These are phyloP conservation scores for Paracyclopina nana DNA, from an alignment of 1,140 invertebrate genomes.

Conservation along the genomic window DNA sequence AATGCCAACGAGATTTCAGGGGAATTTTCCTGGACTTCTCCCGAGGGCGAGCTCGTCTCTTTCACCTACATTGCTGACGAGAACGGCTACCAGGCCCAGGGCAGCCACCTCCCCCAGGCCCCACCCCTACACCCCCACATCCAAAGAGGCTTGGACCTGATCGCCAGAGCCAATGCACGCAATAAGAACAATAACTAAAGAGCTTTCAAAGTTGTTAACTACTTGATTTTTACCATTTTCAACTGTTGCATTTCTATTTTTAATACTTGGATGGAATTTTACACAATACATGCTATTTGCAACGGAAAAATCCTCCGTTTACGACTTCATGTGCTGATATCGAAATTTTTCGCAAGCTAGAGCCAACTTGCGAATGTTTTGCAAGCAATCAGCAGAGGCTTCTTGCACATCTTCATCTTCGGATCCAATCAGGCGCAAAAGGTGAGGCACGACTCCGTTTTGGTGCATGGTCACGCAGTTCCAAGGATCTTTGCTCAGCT, in stretches of 20 bases:
- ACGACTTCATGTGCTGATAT: constrained; percentile 13
- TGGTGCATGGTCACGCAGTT: constrained; percentile 34
- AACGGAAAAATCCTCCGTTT: no score
- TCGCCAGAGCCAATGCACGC: no score
- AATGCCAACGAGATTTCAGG: background rate
- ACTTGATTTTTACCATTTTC: no score
- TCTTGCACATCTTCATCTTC: constrained; percentile 16
- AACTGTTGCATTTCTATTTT: no score
- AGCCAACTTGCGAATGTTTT: constrained; percentile 14
- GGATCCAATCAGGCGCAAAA: constrained; percentile 15
- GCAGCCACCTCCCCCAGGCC: constrained; percentile 3
- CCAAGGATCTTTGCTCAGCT: constrained; percentile 29
- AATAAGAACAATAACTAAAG: no score
- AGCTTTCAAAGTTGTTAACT: no score
- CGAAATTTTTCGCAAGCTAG: constrained; percentile 16
- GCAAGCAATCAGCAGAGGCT: constrained; percentile 12
- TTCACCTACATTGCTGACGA: background rate
- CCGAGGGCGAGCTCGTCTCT: background rate
- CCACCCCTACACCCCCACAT: no score
- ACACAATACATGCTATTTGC: no score
- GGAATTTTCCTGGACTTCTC: background rate
- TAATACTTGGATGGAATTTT: no score
- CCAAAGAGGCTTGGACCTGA: no score
- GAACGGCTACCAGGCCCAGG: background rate
- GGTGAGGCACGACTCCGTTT: constrained; percentile 26